Conservation (phyloP, 1,140 invertebrate genomes). For the Riptortus pedestris region DNA sequence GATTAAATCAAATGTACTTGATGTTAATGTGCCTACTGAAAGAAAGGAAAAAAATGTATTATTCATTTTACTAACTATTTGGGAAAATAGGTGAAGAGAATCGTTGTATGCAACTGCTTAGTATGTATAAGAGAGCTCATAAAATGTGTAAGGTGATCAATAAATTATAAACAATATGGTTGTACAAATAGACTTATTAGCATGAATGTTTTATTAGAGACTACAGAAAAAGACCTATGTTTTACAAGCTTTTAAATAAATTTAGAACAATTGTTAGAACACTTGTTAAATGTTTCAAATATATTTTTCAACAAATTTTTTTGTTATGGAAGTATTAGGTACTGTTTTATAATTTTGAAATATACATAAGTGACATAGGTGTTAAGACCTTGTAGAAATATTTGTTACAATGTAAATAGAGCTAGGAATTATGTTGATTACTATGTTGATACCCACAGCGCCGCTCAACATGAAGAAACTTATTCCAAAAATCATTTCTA, state of each 20-base stretch:
- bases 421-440: slow-evolving; percentile 17
- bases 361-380: slow-evolving; percentile 9
- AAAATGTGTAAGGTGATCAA: slow-evolving; percentile 5
- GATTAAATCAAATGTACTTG: too few relatives aligned
- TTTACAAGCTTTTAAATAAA: slow-evolving; percentile 25
- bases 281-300: slow-evolving; percentile 29
- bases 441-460: slow-evolving; percentile 17
- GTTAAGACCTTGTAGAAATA: slow-evolving; percentile 19
- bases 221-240: slow-evolving; percentile 19
- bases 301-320: slow-evolving; percentile 26
- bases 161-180: slow-evolving; percentile 24
- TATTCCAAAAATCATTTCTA: slow-evolving; percentile 6
- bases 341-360: slow-evolving; percentile 18
- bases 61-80: not conserved
- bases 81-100: slow-evolving; percentile 4
- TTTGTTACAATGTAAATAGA: slow-evolving; percentile 26
- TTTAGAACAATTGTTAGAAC: slow-evolving; percentile 19
- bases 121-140: slow-evolving; percentile 21
- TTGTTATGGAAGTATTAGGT: slow-evolving; percentile 12
- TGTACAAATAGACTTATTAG: slow-evolving; percentile 28
- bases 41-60: not conserved
- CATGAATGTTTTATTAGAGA: slow-evolving; percentile 20
- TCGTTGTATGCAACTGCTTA: slow-evolving; percentile 20
- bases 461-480: slow-evolving; percentile 22
- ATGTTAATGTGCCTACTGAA: too few relatives aligned